These are phyloP conservation scores for Malurus leucopterus DNA, from an alignment of 2,797 vertebrate genomes.

Conservation along the genomic window DNA sequence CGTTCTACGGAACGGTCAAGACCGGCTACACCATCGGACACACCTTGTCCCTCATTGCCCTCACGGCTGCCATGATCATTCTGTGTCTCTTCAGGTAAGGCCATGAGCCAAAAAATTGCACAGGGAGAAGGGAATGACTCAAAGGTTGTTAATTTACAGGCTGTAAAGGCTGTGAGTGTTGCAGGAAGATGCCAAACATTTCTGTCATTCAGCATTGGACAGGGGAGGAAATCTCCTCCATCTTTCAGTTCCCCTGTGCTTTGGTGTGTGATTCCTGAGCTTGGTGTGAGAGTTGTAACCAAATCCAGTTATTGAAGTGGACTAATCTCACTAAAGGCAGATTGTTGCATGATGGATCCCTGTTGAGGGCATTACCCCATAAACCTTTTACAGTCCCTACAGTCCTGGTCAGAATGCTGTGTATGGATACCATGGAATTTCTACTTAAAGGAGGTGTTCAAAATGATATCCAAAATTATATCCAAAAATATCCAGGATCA, in stretches of 20 bases:
- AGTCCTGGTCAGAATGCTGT: not conserved
- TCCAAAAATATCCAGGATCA: not conserved
- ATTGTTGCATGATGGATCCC: rapidly evolving
- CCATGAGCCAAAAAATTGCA: not conserved
- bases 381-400: not conserved
- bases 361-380: not conserved
- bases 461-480: not conserved
- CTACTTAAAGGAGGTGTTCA: not conserved
- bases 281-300: not conserved
- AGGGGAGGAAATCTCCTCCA: not conserved
- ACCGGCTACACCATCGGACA: slow-evolving; percentile 92
- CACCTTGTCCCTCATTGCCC: slow-evolving; percentile 87
- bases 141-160: not conserved
- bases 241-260: rapidly evolving
- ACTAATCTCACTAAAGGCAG: not conserved
- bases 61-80: slow-evolving; percentile 83
- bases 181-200: not conserved
- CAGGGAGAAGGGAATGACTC: not conserved
- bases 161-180: rapidly evolving
- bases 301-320: not conserved
- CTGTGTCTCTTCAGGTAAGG: slow-evolving; percentile 78
- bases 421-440: not conserved
- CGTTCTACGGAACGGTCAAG: slow-evolving; percentile 86
- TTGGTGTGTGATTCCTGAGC: not conserved
- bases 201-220: not conserved